These are phyloP conservation scores for Phyto melanocephala DNA, from an alignment of 2,888 invertebrate genomes.

Conservation along the genomic window DNA sequence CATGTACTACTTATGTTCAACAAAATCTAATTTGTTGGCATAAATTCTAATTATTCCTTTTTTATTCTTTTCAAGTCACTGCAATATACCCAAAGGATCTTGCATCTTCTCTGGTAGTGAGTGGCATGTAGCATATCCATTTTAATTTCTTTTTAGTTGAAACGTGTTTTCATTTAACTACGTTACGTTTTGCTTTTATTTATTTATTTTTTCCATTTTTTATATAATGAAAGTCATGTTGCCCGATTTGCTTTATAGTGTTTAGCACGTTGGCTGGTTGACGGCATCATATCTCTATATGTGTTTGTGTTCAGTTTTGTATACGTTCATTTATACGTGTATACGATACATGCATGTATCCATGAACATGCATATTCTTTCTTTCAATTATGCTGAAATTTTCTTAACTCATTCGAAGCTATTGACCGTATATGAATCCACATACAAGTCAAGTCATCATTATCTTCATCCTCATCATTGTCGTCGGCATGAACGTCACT, in stretches of 20 bases:
- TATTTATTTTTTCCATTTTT: not conserved
- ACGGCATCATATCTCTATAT: not conserved
- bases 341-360: not conserved
- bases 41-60: not conserved
- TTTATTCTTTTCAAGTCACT: not conserved
- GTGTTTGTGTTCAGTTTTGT: not conserved
- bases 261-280: constrained; percentile 13
- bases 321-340: not conserved
- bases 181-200: constrained; percentile 6
- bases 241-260: constrained; percentile 15
- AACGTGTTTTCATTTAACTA: constrained; percentile 49
- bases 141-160: constrained; percentile 43
- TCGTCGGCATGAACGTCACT: not conserved
- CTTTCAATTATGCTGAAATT: constrained; percentile 38
- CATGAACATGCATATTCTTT: constrained; percentile 37
- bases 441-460: constrained; percentile 15
- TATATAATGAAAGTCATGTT: constrained; percentile 40
- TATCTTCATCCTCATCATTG: not conserved
- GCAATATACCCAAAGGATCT: not conserved
- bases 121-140: not conserved
- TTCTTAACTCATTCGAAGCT: constrained; percentile 46
- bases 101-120: not conserved
- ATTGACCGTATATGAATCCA: constrained; percentile 20
- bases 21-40: not conserved
- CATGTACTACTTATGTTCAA: not conserved